phyloP scores from a whole-genome alignment of 2,888 invertebrate species.

The Aphelenchoides bicaudatus region DNA sequence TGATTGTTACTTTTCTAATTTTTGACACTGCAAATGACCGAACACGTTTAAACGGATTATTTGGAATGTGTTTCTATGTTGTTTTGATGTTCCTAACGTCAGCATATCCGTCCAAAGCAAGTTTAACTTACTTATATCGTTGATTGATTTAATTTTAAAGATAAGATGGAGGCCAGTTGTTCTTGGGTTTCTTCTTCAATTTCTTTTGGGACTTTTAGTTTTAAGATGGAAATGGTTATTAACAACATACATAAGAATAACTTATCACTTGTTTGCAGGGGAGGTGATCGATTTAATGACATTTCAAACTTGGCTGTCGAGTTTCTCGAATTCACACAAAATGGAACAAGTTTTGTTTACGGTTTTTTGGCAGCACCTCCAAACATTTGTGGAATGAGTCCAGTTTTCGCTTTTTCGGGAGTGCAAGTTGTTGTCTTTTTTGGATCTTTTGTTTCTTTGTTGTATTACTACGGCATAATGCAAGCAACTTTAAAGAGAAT shows the following conservation, averaged over 20 bases:
- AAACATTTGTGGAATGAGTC: constrained; percentile 51
- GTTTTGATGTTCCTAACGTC: constrained; percentile 49
- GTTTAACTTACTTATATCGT: too few relatives aligned
- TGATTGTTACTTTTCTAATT: constrained; percentile 30
- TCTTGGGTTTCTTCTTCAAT: constrained; percentile 78
- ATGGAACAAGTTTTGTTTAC: constrained; percentile 81
- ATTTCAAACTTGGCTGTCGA: constrained; percentile 63
- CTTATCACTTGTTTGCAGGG: too few relatives aligned
- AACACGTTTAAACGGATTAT: constrained; percentile 45
- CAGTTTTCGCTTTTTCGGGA: constrained; percentile 80
- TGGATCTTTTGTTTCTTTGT: constrained; percentile 49
- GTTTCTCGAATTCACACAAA: constrained; percentile 76
- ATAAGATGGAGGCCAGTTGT: constrained; percentile 73
- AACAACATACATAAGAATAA: too few relatives aligned
- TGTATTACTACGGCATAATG: constrained; percentile 56
- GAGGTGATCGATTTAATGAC: constrained; percentile 25
- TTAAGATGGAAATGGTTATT: constrained; percentile 76
- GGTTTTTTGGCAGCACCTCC: constrained; percentile 63
- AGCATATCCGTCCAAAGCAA: constrained; percentile 38
- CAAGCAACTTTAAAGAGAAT: constrained; percentile 66
- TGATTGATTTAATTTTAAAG: too few relatives aligned
- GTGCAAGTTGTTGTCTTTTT: constrained; percentile 58
- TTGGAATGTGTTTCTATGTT: constrained; percentile 50
- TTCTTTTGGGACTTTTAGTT: constrained; percentile 77
- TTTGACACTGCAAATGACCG: constrained; percentile 43